Conservation (phyloP, 2,797 vertebrate species). For the Tadarida brasiliensis region DNA sequence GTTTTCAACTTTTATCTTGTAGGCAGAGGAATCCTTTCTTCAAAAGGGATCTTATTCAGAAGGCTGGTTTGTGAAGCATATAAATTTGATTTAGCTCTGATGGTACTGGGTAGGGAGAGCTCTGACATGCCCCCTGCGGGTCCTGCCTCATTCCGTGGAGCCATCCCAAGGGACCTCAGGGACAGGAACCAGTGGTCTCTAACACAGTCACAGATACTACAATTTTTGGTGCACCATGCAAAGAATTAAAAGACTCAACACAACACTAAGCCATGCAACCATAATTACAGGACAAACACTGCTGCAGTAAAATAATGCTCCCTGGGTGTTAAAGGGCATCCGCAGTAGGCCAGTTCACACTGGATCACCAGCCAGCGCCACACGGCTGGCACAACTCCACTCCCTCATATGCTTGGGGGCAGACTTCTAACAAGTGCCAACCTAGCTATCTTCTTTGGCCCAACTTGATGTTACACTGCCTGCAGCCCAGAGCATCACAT, state of each 20-base stretch:
- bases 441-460: background rate
- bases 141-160: background rate
- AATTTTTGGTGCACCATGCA: background rate
- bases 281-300: background rate
- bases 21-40: background rate
- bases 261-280: background rate
- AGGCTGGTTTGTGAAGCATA: background rate
- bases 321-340: background rate
- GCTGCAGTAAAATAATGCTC: background rate
- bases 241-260: constrained; percentile 25
- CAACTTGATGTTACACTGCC: background rate
- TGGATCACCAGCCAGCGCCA: background rate
- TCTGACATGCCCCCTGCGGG: fast-evolving
- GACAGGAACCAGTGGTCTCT: background rate
- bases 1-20: background rate
- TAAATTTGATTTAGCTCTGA: background rate
- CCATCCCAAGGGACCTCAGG: background rate
- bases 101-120: background rate
- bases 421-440: background rate
- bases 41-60: background rate
- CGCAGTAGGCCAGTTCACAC: background rate
- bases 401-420: background rate
- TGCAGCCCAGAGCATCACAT: background rate
- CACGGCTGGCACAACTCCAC: fast-evolving
- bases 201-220: background rate